Evolutionary conservation across 1,140 invertebrate species (phyloP), one percentile per base, ranked within the genome.

Genomic region (Mya arenaria): DNA sequence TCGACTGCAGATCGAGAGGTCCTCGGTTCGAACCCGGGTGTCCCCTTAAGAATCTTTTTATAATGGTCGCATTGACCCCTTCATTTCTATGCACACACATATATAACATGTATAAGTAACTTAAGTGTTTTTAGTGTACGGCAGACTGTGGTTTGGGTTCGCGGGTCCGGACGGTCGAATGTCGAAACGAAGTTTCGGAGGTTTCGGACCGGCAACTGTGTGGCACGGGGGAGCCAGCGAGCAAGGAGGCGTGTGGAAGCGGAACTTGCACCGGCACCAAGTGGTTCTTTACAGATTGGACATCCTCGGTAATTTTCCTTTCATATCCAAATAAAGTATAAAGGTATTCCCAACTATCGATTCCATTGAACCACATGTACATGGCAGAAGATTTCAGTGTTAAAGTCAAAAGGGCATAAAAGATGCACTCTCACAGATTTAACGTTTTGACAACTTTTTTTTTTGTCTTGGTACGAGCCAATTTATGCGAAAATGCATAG

Each of bases 91-190:
- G n/a, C n/a, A n/a, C n/a, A n/a, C n/a, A n/a, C n/a, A n/a, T n/a
- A n/a, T n/a, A n/a, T n/a, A n/a, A n/a, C n/a, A n/a, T n/a, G n/a
- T n/a, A n/a, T n/a, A n/a, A n/a, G n/a, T n/a, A n/a, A n/a, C n/a
- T n/a, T n/a, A n/a, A n/a, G n/a, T n/a, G n/a, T n/a, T 58, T 55
- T 56, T 37, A 79, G 77, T 79, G 77, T 39, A 44, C 60, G 28
- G 77, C 41, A 30, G 17, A 68, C 15, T 79, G 77, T 52, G 77
- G 77, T 1, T 69, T 17, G 6, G 77, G 77, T 25, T 23, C 25
- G 1, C 25, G 37, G 8, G 32, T 5, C 8, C 28, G 77, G n/a
- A 17, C 1, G 0, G 77, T 79, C 6, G n/a, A 32, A 23, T 79
- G 77, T 39, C 41, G 8, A 23, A 65, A 79, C 36, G 39, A 37